These are phyloP conservation scores for Brenthis hecate DNA, from an alignment of 2,888 invertebrate species.

Conservation along the genomic window DNA sequence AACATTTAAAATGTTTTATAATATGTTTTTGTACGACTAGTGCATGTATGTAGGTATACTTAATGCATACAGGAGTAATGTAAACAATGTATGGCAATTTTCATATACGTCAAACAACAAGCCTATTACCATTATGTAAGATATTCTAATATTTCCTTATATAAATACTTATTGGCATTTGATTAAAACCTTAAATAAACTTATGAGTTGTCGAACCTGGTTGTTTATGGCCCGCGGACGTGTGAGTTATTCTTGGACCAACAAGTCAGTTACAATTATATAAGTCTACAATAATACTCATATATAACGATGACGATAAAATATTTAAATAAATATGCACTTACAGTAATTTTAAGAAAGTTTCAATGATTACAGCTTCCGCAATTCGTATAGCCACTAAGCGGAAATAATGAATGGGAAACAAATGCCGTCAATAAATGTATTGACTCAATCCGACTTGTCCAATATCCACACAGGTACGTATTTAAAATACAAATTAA, in stretches of 20 bases:
- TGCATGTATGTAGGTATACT: too few relatives aligned
- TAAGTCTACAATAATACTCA: neutral
- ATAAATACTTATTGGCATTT: too few relatives aligned
- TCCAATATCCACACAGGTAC: slow-evolving; percentile 4
- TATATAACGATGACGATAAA: slow-evolving; percentile 7
- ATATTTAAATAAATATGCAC: slow-evolving; percentile 14
- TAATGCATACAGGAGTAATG: too few relatives aligned
- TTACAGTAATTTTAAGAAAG: slow-evolving; percentile 20
- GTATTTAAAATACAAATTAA: neutral
- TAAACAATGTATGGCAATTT: too few relatives aligned
- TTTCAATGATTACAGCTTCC: slow-evolving; percentile 19
- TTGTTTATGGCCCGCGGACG: too few relatives aligned
- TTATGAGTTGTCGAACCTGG: too few relatives aligned
- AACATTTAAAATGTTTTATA: too few relatives aligned
- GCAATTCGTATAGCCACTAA: slow-evolving; percentile 19
- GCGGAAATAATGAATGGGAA: slow-evolving; percentile 23
- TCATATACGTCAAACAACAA: too few relatives aligned
- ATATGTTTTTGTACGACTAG: too few relatives aligned
- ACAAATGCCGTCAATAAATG: slow-evolving; percentile 17
- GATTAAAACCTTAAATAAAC: too few relatives aligned
- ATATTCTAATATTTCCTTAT: too few relatives aligned
- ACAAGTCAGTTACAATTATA: slow-evolving; percentile 1
- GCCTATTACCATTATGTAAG: too few relatives aligned
- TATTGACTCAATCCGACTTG: slow-evolving; percentile 2
- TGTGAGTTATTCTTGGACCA: neutral